A percentile compares a stretch with the other conserved stretches of the same genome.
These are phyloP conservation scores for Naso thynnoides DNA, from an alignment of 2,797 vertebrate genomes.

Conservation along the genomic window DNA sequence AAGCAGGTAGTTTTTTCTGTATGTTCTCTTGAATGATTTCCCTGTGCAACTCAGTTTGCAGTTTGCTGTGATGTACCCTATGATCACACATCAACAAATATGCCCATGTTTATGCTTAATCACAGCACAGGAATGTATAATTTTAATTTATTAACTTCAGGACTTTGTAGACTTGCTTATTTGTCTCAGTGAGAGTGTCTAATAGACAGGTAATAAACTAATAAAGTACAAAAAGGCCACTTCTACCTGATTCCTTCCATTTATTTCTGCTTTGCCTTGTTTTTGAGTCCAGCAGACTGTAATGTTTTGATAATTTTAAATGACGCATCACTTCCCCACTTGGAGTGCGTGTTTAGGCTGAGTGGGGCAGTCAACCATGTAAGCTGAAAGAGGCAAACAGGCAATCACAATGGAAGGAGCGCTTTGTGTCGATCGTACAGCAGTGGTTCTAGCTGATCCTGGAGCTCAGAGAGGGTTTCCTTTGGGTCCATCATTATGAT, in stretches of 20 bases:
- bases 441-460: slow-evolving; percentile 55
- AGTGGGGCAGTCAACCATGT: slow-evolving; percentile 33
- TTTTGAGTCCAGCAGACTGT: slow-evolving; percentile 29
- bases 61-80: slow-evolving; percentile 45
- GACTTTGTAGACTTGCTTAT: not conserved
- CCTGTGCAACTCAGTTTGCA: slow-evolving; percentile 50
- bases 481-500: slow-evolving; percentile 36
- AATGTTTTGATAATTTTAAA: slow-evolving; percentile 32
- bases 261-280: slow-evolving; percentile 18
- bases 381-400: slow-evolving; percentile 31
- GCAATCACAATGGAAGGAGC: slow-evolving; percentile 48
- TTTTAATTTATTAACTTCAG: not conserved
- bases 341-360: slow-evolving; percentile 16
- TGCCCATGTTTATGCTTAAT: slow-evolving; percentile 12
- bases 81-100: slow-evolving; percentile 33
- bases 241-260: not conserved
- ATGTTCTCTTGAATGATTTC: slow-evolving; percentile 75
- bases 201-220: not conserved
- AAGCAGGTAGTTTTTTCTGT: slow-evolving; percentile 83
- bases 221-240: not conserved
- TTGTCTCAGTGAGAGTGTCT: not conserved
- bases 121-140: slow-evolving; percentile 1
- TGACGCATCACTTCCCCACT: slow-evolving; percentile 6
- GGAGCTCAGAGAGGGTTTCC: slow-evolving; percentile 47
- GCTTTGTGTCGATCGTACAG: slow-evolving; percentile 5